phyloP scores from a whole-genome alignment of 2,113 vertebrate genomes.

The Anhinga anhinga region DNA sequence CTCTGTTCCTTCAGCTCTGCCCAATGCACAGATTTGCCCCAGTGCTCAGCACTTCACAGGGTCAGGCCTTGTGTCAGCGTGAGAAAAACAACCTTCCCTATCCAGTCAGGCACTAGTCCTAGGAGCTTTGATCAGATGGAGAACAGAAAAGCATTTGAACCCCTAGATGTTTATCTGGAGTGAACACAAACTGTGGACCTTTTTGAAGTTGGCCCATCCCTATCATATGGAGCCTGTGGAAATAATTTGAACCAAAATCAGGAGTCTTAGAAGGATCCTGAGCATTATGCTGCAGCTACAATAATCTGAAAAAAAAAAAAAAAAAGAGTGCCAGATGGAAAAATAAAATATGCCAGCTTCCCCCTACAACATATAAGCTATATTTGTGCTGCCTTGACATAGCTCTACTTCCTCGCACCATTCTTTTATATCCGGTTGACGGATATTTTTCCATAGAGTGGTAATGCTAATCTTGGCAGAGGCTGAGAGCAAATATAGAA shows the following conservation, averaged over 20 bases:
- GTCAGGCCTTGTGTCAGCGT: background rate
- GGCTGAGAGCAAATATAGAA: conserved; percentile 50
- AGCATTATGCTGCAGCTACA: background rate
- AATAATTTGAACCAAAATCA: background rate
- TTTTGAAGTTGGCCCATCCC: background rate
- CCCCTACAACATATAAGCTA: background rate
- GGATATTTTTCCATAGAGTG: conserved; percentile 53
- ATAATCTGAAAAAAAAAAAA: background rate
- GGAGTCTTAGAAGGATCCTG: background rate
- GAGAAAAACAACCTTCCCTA: background rate
- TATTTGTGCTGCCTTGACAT: conserved; percentile 33
- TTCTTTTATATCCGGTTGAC: conserved; percentile 48
- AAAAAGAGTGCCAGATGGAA: conserved; percentile 9
- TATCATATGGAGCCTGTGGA: background rate
- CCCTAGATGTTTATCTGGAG: background rate
- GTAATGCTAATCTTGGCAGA: conserved; percentile 51
- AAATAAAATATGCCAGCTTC: conserved; percentile 6
- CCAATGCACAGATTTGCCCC: background rate
- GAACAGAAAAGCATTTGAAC: background rate
- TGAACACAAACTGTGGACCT: background rate
- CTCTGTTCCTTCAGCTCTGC: background rate
- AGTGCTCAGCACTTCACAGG: background rate
- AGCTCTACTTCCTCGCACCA: conserved; percentile 32
- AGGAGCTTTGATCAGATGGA: background rate
- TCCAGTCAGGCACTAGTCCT: background rate